Evolutionary conservation across 2,797 vertebrate species (phyloP), one percentile per base, ranked within the genome.

Genomic region (Pelobates cultripes): DNA sequence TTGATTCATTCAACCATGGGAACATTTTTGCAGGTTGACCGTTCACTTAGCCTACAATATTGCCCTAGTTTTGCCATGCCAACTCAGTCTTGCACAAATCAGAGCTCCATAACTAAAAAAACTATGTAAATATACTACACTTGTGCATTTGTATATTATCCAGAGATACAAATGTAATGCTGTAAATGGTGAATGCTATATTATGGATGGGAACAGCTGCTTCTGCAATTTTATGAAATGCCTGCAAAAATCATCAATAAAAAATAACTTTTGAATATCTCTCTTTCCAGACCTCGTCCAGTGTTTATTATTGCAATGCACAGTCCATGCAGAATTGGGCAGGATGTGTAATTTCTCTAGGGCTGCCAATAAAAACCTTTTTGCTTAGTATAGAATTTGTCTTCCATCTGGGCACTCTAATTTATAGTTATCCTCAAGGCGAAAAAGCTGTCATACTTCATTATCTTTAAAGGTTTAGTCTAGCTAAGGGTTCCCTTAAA

Each of bases 401-500:
- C 66, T 75, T 84, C 72, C 82, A 75, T 79, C 73, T 79, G 82
- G 79, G 66, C 72, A 79, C 68, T 75, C 72, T 84, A 84, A 84
- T 79, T 84, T 76, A 84, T 79, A 84, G 77, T 71, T 84, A 84
- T 84, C 77, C 82, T 79, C 82, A 75, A 84, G 82, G 77, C 82
- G 42, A 84, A 79, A 43, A 44, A 75, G 72, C 76, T 79, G 82
- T 84, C 82, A 75, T 79, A 44, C 57, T 75, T 67, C 73, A 84
- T 84, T 84, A 84, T 66, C 64, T 83, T 53, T 84, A 43, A 13
- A 84, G 77, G 66, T 79, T 70, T 67, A 71, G 67, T 63, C 14
- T 64, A 78, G 75, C 15, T 70, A 79, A 75, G 28, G 70, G 67
- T 64, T 70, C 53, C 13, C 9, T 75, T 41, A 75, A 71, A 68